Conservation (phyloP, 64 coral and sea anemone species). For the Dendronephthya gigantea region DNA sequence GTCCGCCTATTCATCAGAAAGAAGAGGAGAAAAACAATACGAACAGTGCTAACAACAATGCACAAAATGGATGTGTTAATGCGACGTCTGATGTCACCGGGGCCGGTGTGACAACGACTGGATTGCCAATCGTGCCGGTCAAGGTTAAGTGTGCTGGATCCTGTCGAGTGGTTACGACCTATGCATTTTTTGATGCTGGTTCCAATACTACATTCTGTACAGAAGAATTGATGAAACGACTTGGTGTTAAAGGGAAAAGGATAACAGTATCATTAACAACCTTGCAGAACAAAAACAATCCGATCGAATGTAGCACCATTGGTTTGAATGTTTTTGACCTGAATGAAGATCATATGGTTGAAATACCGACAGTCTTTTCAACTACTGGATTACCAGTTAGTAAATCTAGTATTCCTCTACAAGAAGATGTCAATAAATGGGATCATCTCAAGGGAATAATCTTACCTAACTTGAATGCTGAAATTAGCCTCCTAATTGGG, state of each 20-base stretch:
- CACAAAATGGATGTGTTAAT: neutral
- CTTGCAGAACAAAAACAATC: neutral
- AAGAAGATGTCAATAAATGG: constrained; percentile 33
- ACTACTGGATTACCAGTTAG: constrained; percentile 1
- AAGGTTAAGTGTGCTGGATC: neutral
- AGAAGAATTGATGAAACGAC: neutral
- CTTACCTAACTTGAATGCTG: neutral
- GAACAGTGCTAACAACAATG: neutral
- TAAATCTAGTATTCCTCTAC: neutral
- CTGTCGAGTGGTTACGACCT: neutral
- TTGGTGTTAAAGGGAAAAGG: neutral
- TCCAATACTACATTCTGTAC: constrained; percentile 5
- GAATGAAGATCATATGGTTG: neutral
- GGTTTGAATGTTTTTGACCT: constrained; percentile 37
- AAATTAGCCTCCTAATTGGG: constrained; percentile 39
- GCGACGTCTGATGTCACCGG: neutral
- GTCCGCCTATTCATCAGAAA: too few relatives aligned
- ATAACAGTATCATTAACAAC: neutral
- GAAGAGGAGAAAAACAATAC: neutral
- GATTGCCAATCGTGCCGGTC: neutral
- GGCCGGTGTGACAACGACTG: neutral
- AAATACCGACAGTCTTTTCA: constrained; percentile 23
- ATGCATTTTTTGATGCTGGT: neutral
- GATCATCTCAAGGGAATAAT: constrained; percentile 3
- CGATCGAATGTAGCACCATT: neutral